Evolutionary conservation across 2,113 vertebrate species (phyloP).

Genomic region (Vulpes ferrilata): DNA sequence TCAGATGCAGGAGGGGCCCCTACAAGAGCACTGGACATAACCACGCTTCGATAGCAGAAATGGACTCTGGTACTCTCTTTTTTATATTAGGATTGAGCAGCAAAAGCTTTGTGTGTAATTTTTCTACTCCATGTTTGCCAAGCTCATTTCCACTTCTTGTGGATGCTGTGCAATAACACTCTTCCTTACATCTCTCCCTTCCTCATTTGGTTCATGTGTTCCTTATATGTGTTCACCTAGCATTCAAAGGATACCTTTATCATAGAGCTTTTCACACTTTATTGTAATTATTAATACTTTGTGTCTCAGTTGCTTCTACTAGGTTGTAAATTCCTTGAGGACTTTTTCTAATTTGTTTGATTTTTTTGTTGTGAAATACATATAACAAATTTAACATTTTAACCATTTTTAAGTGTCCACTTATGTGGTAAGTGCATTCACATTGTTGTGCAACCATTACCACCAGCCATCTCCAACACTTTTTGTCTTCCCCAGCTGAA

Average conservation of each 20-base stretch:
- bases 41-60: neutral
- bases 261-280: neutral
- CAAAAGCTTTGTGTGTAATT: neutral
- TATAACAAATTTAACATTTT: neutral
- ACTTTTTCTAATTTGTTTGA: neutral
- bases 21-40: neutral
- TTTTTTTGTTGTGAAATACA: neutral
- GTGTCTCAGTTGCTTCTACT: neutral
- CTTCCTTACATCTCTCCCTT: neutral
- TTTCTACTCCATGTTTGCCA: neutral
- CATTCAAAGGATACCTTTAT: neutral
- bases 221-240: neutral
- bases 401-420: neutral
- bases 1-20: neutral
- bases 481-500: neutral
- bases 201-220: neutral
- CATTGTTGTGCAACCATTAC: neutral
- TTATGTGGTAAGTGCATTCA: neutral
- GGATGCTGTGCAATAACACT: neutral
- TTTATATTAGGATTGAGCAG: neutral
- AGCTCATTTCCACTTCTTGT: neutral
- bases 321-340: neutral
- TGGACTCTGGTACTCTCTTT: neutral
- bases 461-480: neutral
- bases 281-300: neutral